phyloP scores from a whole-genome alignment of 2,113 vertebrate genomes.

The Hirundichthys speculiger region DNA sequence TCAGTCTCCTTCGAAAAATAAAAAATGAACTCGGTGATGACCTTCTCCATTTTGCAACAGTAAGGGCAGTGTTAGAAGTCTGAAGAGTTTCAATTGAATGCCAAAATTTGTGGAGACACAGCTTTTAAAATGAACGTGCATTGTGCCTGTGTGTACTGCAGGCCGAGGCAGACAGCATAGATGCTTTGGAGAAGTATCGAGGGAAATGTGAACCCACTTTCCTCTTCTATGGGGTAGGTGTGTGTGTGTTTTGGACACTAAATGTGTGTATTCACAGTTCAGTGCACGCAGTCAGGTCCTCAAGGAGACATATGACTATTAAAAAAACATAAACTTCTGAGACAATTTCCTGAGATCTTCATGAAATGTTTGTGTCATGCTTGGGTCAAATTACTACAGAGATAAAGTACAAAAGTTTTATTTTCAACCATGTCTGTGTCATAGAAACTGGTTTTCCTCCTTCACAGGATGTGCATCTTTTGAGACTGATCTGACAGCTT shows the following conservation, averaged over 20 bases:
- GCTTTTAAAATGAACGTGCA: conserved; percentile 11
- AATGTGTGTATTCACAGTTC: too few species aligned
- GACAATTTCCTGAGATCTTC: too few species aligned
- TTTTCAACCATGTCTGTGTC: too few species aligned
- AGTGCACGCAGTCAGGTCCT: too few species aligned
- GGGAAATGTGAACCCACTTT: conserved; percentile 93
- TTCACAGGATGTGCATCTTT: too few species aligned
- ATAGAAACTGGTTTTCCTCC: too few species aligned
- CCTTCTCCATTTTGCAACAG: conserved; percentile 90
- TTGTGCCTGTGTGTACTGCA: conserved; percentile 62
- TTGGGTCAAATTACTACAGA: too few species aligned
- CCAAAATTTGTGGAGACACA: neutral
- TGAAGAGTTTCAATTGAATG: neutral
- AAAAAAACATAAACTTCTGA: too few species aligned
- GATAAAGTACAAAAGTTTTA: too few species aligned
- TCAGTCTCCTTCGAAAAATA: conserved; percentile 91
- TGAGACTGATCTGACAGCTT: too few species aligned
- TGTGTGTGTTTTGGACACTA: neutral
- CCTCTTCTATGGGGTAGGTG: conserved; percentile 90
- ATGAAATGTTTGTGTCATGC: too few species aligned
- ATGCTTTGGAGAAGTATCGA: conserved; percentile 87
- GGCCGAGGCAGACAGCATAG: conserved; percentile 91
- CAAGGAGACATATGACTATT: too few species aligned
- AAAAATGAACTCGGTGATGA: conserved; percentile 87
- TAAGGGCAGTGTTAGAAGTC: conserved; percentile 72